These are phyloP conservation scores for Crax fasciolata DNA, from an alignment of 2,797 vertebrate genomes.

Conservation along the genomic window DNA sequence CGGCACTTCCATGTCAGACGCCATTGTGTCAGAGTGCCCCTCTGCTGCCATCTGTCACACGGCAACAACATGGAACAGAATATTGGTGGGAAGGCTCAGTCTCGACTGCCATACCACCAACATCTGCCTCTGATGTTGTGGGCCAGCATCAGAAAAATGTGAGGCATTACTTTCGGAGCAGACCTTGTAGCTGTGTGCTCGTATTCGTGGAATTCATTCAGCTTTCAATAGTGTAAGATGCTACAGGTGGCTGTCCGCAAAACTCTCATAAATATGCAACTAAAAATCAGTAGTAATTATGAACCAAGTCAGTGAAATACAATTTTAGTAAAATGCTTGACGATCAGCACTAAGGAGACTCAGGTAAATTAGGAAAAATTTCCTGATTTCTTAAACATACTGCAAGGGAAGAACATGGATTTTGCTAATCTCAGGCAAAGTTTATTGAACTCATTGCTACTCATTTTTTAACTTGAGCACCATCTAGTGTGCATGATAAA, in stretches of 20 bases:
- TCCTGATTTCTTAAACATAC: not conserved
- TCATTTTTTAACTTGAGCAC: conserved; percentile 72
- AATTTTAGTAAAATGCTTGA: not conserved
- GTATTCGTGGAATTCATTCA: not conserved
- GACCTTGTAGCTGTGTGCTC: not conserved
- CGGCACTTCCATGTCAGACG: not conserved
- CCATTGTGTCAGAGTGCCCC: not conserved
- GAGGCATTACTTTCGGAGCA: not conserved
- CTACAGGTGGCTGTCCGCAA: not conserved
- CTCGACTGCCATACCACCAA: not conserved
- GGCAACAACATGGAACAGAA: not conserved
- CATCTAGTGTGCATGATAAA: conserved; percentile 68
- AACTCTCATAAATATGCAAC: conserved; percentile 8
- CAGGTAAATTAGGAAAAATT: not conserved
- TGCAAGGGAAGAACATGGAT: not conserved
- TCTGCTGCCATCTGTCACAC: not conserved
- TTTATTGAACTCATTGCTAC: not conserved
- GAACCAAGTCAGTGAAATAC: not conserved
- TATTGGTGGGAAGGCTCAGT: not conserved
- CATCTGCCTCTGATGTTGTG: not conserved
- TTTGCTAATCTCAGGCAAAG: conserved; percentile 1
- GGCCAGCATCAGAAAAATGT: not conserved
- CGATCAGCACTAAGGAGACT: not conserved
- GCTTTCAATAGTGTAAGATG: not conserved
- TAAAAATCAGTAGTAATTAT: not conserved